Evolutionary conservation across 2,113 vertebrate genomes (phyloP).

Genomic region (Fulica atra): DNA sequence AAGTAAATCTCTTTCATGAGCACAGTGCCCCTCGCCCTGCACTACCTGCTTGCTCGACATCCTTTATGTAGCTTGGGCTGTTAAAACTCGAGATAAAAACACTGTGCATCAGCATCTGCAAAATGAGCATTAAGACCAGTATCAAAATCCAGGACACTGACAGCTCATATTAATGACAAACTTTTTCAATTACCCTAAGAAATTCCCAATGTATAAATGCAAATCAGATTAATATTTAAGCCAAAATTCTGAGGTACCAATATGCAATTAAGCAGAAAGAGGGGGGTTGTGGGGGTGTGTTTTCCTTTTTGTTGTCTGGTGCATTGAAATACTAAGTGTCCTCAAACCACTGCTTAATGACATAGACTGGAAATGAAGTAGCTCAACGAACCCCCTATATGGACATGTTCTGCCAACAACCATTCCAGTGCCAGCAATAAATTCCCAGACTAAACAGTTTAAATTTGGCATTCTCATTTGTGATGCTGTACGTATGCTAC

Average conservation of each 20-base stretch:
- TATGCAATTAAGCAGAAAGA: neutral
- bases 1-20: neutral
- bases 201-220: neutral
- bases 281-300: neutral
- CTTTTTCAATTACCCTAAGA: neutral
- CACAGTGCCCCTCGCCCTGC: neutral
- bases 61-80: neutral
- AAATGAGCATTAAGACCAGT: neutral
- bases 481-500: conserved; percentile 43
- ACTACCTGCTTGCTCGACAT: neutral
- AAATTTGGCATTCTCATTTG: conserved; percentile 71
- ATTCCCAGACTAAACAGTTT: conserved; percentile 74
- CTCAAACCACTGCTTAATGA: conserved; percentile 61
- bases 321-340: conserved; percentile 49
- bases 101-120: neutral
- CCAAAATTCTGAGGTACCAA: conserved; percentile 18
- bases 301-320: conserved; percentile 34
- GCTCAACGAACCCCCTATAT: conserved; percentile 30
- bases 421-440: conserved; percentile 66
- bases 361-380: conserved; percentile 61
- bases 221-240: conserved; percentile 42
- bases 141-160: neutral
- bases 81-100: neutral
- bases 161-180: neutral
- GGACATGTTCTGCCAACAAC: conserved; percentile 52